Percentiles rank a stretch among this genome's conserved stretches.
Conservation (phyloP, 2,113 vertebrate species). For the Bostrychus sinensis region DNA sequence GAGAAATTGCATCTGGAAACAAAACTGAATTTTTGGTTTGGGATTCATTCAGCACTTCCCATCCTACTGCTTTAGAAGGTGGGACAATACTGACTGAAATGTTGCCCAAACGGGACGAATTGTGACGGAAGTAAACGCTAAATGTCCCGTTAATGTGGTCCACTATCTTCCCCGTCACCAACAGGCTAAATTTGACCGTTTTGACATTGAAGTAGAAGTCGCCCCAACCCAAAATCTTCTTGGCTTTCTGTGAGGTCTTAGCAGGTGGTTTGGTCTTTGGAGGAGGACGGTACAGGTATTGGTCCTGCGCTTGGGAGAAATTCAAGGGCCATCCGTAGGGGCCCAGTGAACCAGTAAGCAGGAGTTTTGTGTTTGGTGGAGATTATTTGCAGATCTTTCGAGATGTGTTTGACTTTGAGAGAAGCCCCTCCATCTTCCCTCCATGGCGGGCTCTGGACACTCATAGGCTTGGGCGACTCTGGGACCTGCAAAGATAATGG, state of each 20-base stretch:
- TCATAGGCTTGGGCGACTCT: slow-evolving; percentile 43
- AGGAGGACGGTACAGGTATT: slow-evolving; percentile 57
- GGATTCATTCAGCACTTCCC: slow-evolving; percentile 56
- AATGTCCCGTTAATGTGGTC: slow-evolving; percentile 83
- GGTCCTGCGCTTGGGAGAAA: slow-evolving; percentile 67
- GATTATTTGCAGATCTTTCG: slow-evolving; percentile 72
- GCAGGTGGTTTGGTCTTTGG: slow-evolving; percentile 63
- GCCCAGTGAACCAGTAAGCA: slow-evolving; percentile 45
- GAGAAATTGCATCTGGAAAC: slow-evolving; percentile 42
- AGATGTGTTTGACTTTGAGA: slow-evolving; percentile 63
- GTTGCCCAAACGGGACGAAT: slow-evolving; percentile 80
- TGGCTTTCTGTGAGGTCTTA: slow-evolving; percentile 72
- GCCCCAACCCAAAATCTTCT: slow-evolving; percentile 83
- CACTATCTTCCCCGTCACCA: slow-evolving; percentile 82
- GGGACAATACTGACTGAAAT: slow-evolving; percentile 81
- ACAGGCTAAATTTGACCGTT: slow-evolving; percentile 79
- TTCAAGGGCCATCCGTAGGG: slow-evolving; percentile 71
- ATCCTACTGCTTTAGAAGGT: slow-evolving; percentile 76
- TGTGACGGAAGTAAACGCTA: slow-evolving; percentile 83
- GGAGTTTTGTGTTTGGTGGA: slow-evolving; percentile 70
- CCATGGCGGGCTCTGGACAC: slow-evolving; percentile 39
- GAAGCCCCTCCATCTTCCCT: slow-evolving; percentile 35
- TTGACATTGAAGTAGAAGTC: slow-evolving; percentile 82
- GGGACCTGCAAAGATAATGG: slow-evolving; percentile 50
- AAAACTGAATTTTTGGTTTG: slow-evolving; percentile 42